These are phyloP conservation scores for Lithobates sylvaticus DNA, from an alignment of 2,797 vertebrate genomes.

Conservation along the genomic window DNA sequence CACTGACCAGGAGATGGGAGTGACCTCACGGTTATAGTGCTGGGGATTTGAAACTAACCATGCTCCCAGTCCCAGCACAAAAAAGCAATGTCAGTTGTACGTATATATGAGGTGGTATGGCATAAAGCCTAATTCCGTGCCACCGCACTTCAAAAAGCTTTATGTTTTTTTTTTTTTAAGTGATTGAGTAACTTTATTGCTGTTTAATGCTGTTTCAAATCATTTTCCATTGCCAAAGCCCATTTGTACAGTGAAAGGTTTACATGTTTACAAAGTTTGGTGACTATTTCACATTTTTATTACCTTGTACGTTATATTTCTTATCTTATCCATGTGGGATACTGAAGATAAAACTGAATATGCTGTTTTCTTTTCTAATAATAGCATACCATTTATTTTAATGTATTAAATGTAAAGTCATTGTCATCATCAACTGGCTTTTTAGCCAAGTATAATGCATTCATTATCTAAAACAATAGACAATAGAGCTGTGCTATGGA, in stretches of 20 bases:
- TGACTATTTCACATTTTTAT: constrained; percentile 22
- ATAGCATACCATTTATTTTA: constrained; percentile 65
- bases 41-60: no score
- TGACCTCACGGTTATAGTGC: no score
- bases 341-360: constrained; percentile 69
- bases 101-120: no score
- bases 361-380: constrained; percentile 63
- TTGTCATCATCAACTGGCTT: constrained; percentile 69
- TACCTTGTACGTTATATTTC: constrained; percentile 14
- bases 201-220: neutral
- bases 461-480: constrained; percentile 74
- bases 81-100: no score
- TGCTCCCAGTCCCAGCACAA: no score
- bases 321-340: constrained; percentile 70
- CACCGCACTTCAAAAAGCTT: no score
- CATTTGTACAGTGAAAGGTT: neutral
- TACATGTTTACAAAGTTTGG: constrained; percentile 27
- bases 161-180: no score
- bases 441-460: constrained; percentile 72
- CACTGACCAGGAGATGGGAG: no score
- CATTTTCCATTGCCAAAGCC: neutral
- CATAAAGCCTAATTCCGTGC: no score
- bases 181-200: no score
- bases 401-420: constrained; percentile 74
- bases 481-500: constrained; percentile 68